A percentile compares a stretch with the other conserved stretches of the same genome.
These are phyloP conservation scores for Perognathus longimembris DNA, from an alignment of 2,113 vertebrate species.

Conservation along the genomic window DNA sequence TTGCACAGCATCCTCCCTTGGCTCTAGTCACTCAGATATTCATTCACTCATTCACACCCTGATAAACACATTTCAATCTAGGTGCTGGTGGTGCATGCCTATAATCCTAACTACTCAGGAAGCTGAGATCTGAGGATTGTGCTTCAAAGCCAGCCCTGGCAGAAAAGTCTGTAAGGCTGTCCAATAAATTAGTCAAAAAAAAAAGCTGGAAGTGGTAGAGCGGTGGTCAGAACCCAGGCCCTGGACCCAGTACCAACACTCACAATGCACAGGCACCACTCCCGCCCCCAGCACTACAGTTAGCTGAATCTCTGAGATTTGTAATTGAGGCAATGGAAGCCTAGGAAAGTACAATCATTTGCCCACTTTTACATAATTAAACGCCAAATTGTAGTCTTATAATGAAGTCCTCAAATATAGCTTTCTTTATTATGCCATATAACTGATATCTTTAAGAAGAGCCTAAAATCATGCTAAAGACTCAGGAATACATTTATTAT, in stretches of 20 bases:
- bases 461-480: not conserved
- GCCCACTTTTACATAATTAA: not conserved
- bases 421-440: not conserved
- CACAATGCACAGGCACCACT: too few relatives aligned
- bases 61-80: not conserved
- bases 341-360: not conserved
- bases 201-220: too few relatives aligned
- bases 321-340: not conserved
- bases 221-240: too few relatives aligned
- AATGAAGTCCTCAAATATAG: not conserved
- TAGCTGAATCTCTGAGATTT: not conserved
- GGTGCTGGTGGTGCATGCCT: too few relatives aligned
- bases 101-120: too few relatives aligned
- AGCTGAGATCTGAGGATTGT: too few relatives aligned
- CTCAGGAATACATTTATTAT: not conserved
- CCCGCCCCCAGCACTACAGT: not conserved
- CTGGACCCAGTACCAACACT: too few relatives aligned
- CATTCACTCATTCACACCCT: not conserved
- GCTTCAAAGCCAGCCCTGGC: too few relatives aligned
- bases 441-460: not conserved
- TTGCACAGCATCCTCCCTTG: not conserved
- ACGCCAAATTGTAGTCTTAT: not conserved
- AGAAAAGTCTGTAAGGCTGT: too few relatives aligned
- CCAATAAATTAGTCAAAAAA: too few relatives aligned
- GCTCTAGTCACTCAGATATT: not conserved